Base-by-base conservation (phyloP, 2,113 vertebrate genomes). In the Equus quagga region DNA sequence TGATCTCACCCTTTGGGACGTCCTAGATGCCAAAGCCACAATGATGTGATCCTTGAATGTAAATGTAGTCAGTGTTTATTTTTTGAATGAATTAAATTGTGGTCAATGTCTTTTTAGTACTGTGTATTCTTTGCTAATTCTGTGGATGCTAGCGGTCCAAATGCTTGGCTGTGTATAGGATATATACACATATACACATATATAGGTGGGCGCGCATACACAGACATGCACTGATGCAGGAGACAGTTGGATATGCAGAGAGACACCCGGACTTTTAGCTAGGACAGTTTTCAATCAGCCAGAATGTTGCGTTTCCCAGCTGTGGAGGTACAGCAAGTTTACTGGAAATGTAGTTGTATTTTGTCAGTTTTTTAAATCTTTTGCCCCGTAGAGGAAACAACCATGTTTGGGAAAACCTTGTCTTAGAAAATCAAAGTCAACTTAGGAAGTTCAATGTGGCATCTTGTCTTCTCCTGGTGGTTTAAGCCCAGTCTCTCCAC, bases 371-470 rank as follows among this genome's bases (percentile, higher is more conserved):
- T 73, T 64, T 62, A 44, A 44, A 87, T 89, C 12, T 91, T 89
- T 91, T 51, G 36, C 70, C 28, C 94, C 26, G 44, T 10, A 79
- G 79, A 90, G 46, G 62, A 87, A 92, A 82, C 72, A 89, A 44
- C 26, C 10, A 64, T 58, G 58, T 79, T 86, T 94, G 62, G 64
- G 62, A 91, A 92, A 85, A 60, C 17, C 14, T 36, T 60, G 58
- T 86, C 56, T 89, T 78, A 41, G 67, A 67, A 89, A 95, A 70
- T 86, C n/a, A 86, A 85, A 95, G 65, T 95, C 31, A 56, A 44
- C 44, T 80, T 33, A n/a, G 67, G 65, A 70, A 88, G 19, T 23
- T 17, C 6, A 41, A 13, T 41, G 26, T 73, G 51, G 26, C 26
- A 31, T 70, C 41, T 73, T 75, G 58, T 60, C 51, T 91, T 87